Base-by-base conservation (phyloP, 2,888 invertebrate species). In the Tholera decimalis region DNA sequence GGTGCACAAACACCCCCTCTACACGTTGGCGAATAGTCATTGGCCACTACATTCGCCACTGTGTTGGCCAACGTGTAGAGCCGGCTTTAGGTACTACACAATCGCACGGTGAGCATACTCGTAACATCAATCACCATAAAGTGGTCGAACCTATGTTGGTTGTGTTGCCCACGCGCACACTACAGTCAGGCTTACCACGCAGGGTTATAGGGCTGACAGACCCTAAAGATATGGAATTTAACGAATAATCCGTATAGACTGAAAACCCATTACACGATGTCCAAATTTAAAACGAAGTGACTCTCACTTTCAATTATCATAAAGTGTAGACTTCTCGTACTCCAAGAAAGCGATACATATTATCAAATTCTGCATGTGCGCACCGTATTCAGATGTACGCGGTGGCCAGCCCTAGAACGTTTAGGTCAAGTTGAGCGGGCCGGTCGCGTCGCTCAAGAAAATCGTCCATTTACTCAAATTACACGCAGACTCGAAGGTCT, bases 381-480 rank as follows among this genome's bases (percentile, higher is more conserved):
- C 13, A 26, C 28, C 24, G n/a, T 33, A 20, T 30, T 8, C 22
- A 9, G 30, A 49, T 18, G 13, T 35, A 13, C 13, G 26, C 26
- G 43, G 44, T 50, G 20, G 75, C 22, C 76, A 71, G 62, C 79
- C 89, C 89, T 87, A 87, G 84, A 35, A 77, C 82, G 82, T 87
- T 79, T 85, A 85, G 91, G 91, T 91, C 91, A 91, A 92, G 91
- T 91, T 89, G 90, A 91, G 84, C 91, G 74, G 74, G 87, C 83
- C 77, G 65, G 62, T 65, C 74, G 73, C 77, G 55, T 68, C 61
- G 65, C 54, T 71, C 72, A 67, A 80, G 84, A 85, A 85, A 87
- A 88, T 85, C 82, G 79, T 82, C 83, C 83, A 84, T 89, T 86
- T 85, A 89, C 85, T 87, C 85, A 87, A 87, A 88, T 85, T 80